Evolutionary conservation across 2,113 vertebrate species (phyloP).

Genomic region (Antigone vipio): DNA sequence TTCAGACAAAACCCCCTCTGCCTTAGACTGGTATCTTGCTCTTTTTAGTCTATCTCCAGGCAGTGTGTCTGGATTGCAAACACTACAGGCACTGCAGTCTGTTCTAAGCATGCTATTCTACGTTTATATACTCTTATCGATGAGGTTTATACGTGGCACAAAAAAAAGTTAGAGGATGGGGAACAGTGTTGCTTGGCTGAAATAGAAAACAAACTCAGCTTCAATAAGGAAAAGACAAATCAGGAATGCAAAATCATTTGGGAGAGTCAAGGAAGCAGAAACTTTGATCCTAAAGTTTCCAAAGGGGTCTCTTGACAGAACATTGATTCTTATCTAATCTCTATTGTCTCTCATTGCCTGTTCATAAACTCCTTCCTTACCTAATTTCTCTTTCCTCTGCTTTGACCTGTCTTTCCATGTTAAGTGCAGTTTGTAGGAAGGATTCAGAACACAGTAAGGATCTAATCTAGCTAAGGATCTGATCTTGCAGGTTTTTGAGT

Average conservation of each 20-base stretch:
- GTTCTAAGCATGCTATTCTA: neutral
- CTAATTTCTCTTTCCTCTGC: neutral
- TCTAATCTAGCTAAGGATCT: neutral
- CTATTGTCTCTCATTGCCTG: neutral
- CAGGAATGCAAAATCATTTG: neutral
- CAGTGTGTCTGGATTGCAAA: neutral
- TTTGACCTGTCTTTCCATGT: neutral
- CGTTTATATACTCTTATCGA: neutral
- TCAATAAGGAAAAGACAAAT: neutral
- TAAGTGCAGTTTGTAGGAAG: neutral
- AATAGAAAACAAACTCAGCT: neutral
- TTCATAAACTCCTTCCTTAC: neutral
- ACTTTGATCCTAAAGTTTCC: neutral
- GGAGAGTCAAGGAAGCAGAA: neutral
- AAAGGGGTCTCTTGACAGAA: neutral
- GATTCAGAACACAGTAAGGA: neutral
- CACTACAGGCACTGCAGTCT: neutral
- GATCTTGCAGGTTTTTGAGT: neutral
- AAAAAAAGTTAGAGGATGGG: neutral
- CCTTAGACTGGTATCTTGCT: neutral
- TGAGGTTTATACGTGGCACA: neutral
- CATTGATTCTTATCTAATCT: neutral
- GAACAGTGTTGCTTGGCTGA: neutral
- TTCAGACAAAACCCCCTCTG: neutral
- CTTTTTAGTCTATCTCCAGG: neutral